phyloP scores from a whole-genome alignment of 2,113 vertebrate genomes.

The Neopipo cinnamomea region DNA sequence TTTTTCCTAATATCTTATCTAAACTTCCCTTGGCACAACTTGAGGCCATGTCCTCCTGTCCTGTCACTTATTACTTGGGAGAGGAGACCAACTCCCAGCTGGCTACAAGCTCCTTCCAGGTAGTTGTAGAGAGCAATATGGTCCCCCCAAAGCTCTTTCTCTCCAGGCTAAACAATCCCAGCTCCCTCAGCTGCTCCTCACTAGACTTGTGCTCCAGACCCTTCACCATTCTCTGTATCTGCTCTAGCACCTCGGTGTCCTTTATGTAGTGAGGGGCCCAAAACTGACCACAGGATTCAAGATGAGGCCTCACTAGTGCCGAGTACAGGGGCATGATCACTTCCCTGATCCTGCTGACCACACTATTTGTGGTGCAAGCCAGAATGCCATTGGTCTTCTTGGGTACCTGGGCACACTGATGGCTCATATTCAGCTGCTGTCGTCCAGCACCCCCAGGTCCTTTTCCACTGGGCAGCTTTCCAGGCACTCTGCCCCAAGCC shows the following conservation, averaged over 20 bases:
- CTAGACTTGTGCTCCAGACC: neutral
- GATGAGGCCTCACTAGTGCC: neutral
- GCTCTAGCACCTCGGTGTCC: neutral
- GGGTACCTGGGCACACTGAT: neutral
- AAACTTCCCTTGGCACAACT: neutral
- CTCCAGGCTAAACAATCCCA: neutral
- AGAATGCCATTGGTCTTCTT: neutral
- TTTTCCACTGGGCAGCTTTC: neutral
- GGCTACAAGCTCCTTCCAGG: neutral
- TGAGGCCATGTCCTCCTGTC: neutral
- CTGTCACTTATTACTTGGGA: neutral
- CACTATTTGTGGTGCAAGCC: neutral
- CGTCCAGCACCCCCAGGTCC: neutral
- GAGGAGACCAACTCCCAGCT: accelerated
- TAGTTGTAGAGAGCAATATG: neutral
- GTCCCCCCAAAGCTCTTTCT: neutral
- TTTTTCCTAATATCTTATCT: neutral
- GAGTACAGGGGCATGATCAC: too few species aligned
- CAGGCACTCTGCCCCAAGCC: neutral
- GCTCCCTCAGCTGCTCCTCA: neutral
- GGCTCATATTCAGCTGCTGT: neutral
- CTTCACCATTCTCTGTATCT: neutral
- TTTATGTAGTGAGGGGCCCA: neutral
- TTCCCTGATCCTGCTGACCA: neutral
- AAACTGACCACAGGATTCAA: neutral